Conservation (phyloP, 1,140 invertebrate genomes). For the Heliothis virescens region DNA sequence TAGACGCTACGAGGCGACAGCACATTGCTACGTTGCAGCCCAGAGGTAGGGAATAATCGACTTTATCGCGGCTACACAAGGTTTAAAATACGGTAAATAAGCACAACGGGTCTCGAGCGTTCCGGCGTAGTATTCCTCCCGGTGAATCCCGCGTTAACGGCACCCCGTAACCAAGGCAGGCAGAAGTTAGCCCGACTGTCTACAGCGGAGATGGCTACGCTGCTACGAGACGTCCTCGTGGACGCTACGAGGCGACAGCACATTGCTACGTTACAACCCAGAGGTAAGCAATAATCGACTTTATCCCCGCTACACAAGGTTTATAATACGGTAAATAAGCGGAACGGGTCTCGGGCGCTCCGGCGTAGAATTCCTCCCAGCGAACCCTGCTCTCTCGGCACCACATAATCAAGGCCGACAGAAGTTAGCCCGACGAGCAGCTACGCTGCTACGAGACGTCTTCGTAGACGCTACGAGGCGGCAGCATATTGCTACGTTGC, state of each 20-base stretch:
- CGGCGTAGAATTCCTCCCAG: constrained; percentile 97
- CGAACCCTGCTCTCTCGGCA: constrained; percentile 96
- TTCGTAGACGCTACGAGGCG: constrained; percentile 95
- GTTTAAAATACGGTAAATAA: no score
- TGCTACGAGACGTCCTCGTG: constrained; percentile 96
- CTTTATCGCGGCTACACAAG: no score
- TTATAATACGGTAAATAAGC: constrained; percentile 91
- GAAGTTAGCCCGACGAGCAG: constrained; percentile 98
- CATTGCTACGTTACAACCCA: constrained; percentile 86
- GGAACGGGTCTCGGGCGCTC: constrained; percentile 90
- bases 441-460: constrained; percentile 95
- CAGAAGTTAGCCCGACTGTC: constrained; percentile 98
- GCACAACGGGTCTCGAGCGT: no score
- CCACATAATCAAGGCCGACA: constrained; percentile 99
- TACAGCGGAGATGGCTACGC: constrained; percentile 94
- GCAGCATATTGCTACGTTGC: constrained; percentile 88
- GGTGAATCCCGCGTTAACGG: constrained; percentile 96
- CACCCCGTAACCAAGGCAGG: constrained; percentile 98
- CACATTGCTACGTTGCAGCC: constrained; percentile 87
- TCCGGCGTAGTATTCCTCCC: constrained; percentile 97
- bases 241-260: constrained; percentile 94
- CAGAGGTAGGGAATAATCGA: constrained; percentile 65
- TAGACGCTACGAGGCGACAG: constrained; percentile 94
- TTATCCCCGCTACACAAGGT: background rate
- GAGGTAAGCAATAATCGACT: constrained; percentile 66